Evolutionary conservation across 2,888 invertebrate species (phyloP).

Genomic region (Synergus itoensis): DNA sequence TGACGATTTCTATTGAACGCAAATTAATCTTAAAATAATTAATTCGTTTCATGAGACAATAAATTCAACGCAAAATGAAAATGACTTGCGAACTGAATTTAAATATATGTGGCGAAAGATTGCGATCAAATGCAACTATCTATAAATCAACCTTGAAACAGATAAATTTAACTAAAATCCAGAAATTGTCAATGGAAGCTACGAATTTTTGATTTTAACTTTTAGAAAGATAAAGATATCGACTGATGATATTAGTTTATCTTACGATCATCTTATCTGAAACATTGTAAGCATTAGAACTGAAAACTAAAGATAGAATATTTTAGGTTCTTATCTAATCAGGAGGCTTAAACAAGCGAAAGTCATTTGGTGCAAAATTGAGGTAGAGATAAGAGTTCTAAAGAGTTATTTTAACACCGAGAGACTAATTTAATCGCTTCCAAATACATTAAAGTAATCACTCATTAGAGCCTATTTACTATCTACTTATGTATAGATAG

Average conservation of each 20-base stretch:
- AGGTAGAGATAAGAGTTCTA: conserved; percentile 19
- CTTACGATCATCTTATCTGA: conserved; percentile 32
- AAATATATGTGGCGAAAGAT: too few species aligned
- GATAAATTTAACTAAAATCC: background rate
- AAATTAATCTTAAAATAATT: conserved; percentile 4
- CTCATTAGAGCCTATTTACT: background rate
- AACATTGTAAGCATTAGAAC: background rate
- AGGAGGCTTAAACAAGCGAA: conserved; percentile 13
- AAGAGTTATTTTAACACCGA: conserved; percentile 3
- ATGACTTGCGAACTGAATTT: too few species aligned
- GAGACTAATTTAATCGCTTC: conserved; percentile 1
- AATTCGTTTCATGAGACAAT: background rate
- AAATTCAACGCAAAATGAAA: background rate
- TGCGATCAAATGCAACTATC: too few species aligned
- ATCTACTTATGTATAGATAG: background rate
- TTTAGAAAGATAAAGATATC: background rate
- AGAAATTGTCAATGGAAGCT: background rate
- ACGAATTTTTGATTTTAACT: background rate
- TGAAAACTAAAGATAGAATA: conserved; percentile 17
- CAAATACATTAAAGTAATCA: background rate
- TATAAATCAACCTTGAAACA: background rate
- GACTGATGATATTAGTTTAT: background rate
- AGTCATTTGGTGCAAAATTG: conserved; percentile 25
- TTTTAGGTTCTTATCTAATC: conserved; percentile 31
- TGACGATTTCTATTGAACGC: background rate